A percentile compares a stretch with the other conserved stretches of the same genome.
phyloP scores from a whole-genome alignment of 2,113 vertebrate genomes.

The Verasper variegatus region DNA sequence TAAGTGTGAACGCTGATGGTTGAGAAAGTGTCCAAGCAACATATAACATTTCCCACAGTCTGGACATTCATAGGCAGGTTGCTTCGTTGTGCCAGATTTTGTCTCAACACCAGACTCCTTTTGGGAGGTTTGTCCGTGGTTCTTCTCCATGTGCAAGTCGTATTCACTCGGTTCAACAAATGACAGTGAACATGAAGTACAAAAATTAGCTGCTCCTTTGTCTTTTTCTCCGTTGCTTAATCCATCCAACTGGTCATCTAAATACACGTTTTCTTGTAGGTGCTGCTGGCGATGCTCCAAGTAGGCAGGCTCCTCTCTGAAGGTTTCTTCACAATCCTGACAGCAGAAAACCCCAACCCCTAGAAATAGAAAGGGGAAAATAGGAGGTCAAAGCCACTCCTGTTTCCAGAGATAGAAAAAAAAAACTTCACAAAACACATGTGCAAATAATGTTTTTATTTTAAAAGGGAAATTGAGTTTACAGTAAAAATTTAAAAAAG shows the following conservation, averaged over 20 bases:
- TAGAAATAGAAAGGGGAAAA: slow-evolving; percentile 80
- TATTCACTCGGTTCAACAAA: slow-evolving; percentile 71
- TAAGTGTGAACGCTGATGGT: slow-evolving; percentile 82
- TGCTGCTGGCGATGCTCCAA: slow-evolving; percentile 74
- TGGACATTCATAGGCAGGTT: slow-evolving; percentile 72
- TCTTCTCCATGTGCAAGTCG: slow-evolving; percentile 60
- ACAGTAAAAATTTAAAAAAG: slow-evolving; percentile 24
- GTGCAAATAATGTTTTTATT: slow-evolving; percentile 50
- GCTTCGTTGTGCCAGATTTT: slow-evolving; percentile 53
- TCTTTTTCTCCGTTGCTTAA: slow-evolving; percentile 66
- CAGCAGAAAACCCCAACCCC: slow-evolving; percentile 80
- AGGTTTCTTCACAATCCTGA: slow-evolving; percentile 78
- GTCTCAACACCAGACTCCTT: slow-evolving; percentile 10
- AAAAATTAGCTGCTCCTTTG: slow-evolving; percentile 59
- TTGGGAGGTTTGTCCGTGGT: slow-evolving; percentile 34
- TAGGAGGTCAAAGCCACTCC: slow-evolving; percentile 74
- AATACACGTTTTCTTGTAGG: slow-evolving; percentile 60
- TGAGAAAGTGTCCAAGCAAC: slow-evolving; percentile 79
- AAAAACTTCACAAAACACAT: slow-evolving; percentile 40
- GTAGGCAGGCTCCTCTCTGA: slow-evolving; percentile 72
- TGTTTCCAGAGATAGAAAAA: slow-evolving; percentile 49
- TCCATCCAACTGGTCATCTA: slow-evolving; percentile 62
- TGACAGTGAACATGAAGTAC: slow-evolving; percentile 75
- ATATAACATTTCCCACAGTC: slow-evolving; percentile 81
- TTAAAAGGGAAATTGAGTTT: background rate